Percentiles rank a stretch among this genome's conserved stretches.
phyloP scores from a whole-genome alignment of 2,888 invertebrate genomes.

The Pristionchus fissidentatus region DNA sequence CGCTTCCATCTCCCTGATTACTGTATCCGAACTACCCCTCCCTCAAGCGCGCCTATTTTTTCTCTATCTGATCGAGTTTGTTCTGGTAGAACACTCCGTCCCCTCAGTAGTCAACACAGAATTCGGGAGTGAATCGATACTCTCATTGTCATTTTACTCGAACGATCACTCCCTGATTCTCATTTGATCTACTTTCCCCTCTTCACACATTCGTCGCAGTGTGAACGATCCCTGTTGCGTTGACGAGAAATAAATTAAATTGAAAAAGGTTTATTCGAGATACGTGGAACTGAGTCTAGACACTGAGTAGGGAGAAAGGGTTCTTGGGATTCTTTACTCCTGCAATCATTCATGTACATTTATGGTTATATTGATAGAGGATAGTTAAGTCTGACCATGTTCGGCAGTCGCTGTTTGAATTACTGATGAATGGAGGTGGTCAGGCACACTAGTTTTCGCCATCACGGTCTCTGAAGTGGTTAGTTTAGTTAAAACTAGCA shows the following conservation, averaged over 20 bases:
- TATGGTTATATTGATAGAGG: neutral
- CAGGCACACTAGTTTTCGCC: too few relatives aligned
- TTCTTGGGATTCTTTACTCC: neutral
- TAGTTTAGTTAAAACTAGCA: too few relatives aligned
- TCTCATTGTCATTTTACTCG: neutral
- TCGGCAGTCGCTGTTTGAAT: too few relatives aligned
- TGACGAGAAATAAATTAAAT: constrained; percentile 25
- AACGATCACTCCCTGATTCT: neutral
- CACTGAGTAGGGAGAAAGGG: constrained; percentile 19
- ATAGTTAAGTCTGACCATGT: too few relatives aligned
- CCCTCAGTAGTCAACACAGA: neutral
- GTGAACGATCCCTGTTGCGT: constrained; percentile 35
- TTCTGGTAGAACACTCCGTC: constrained; percentile 4
- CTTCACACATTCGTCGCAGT: constrained; percentile 29
- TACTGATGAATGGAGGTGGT: too few relatives aligned
- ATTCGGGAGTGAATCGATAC: neutral
- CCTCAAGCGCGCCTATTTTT: neutral
- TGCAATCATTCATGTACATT: neutral
- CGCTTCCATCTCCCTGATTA: neutral
- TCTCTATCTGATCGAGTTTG: constrained; percentile 12
- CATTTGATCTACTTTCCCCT: constrained; percentile 9
- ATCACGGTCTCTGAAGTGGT: too few relatives aligned
- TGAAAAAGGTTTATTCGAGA: constrained; percentile 12
- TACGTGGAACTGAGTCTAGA: neutral
- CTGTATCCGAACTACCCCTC: constrained; percentile 1